Percentiles rank a stretch among this genome's conserved stretches.
phyloP scores from a whole-genome alignment of 2,113 vertebrate species.

The Nymphicus hollandicus region DNA sequence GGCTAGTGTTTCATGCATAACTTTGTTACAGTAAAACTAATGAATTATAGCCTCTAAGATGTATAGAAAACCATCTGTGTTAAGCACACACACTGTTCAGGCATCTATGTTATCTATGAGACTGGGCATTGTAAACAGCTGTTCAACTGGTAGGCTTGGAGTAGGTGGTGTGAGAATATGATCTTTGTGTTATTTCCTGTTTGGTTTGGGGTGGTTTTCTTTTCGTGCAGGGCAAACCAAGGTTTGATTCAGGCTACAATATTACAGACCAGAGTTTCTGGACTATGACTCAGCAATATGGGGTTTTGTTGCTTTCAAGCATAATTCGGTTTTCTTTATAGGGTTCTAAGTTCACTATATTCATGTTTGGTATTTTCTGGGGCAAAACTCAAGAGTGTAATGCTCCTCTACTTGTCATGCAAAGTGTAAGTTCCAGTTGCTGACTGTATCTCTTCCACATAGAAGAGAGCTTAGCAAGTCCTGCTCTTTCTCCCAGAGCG shows the following conservation, averaged over 20 bases:
- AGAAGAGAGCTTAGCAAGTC: background rate
- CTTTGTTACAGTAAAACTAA: background rate
- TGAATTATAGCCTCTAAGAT: background rate
- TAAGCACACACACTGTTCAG: background rate
- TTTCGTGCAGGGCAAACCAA: background rate
- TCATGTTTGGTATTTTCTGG: background rate
- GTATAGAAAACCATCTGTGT: background rate
- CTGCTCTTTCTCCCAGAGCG: background rate
- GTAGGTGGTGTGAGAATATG: background rate
- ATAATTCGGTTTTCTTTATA: background rate
- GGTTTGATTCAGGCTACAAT: background rate
- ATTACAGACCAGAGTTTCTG: background rate
- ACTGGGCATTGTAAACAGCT: background rate
- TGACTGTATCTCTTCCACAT: background rate
- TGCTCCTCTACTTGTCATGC: background rate
- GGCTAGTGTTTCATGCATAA: background rate
- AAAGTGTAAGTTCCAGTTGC: background rate
- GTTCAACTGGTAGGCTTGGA: background rate
- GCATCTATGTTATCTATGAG: background rate
- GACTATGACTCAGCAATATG: background rate
- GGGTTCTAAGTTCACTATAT: background rate
- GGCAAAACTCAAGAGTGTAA: background rate
- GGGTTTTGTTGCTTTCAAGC: background rate
- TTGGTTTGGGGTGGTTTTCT: background rate
- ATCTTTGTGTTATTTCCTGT: background rate